These are phyloP conservation scores for Neoniphon sammara DNA, from an alignment of 2,797 vertebrate genomes.

Conservation along the genomic window DNA sequence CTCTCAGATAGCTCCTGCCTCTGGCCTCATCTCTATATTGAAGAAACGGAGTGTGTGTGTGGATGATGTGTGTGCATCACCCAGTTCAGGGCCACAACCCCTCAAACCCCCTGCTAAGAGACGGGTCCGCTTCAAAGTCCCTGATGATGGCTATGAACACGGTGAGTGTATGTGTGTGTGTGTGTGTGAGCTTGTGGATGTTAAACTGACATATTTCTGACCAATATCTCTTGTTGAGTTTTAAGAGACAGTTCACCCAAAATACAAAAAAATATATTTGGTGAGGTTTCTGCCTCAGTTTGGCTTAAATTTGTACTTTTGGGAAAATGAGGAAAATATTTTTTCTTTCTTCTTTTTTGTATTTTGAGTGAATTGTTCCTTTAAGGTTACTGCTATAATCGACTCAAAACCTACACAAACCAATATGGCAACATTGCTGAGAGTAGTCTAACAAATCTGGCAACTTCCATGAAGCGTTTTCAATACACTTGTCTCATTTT, in stretches of 20 bases:
- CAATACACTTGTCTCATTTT: background rate
- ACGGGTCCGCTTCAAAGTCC: slow-evolving; percentile 93
- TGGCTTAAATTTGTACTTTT: too few species aligned
- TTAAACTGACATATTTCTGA: background rate
- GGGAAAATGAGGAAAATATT: too few species aligned
- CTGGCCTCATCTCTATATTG: slow-evolving; percentile 94
- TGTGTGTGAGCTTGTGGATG: background rate
- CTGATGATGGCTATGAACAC: slow-evolving; percentile 89
- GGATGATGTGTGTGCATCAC: slow-evolving; percentile 57
- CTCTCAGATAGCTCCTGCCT: slow-evolving; percentile 85
- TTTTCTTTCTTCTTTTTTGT: too few species aligned
- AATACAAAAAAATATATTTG: too few species aligned
- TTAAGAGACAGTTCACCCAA: background rate
- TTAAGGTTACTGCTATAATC: too few species aligned
- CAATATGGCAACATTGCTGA: background rate
- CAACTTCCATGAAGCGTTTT: background rate
- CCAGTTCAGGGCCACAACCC: slow-evolving; percentile 50
- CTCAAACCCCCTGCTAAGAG: slow-evolving; percentile 84
- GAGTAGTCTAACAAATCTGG: background rate
- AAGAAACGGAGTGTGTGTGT: slow-evolving; percentile 84
- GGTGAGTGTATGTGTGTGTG: slow-evolving; percentile 78
- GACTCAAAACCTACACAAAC: background rate
- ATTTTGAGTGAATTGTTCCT: too few species aligned
- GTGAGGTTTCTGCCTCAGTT: too few species aligned
- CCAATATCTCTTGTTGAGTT: background rate